These are phyloP conservation scores for Muscina levida DNA, from an alignment of 2,888 invertebrate genomes.

Conservation along the genomic window DNA sequence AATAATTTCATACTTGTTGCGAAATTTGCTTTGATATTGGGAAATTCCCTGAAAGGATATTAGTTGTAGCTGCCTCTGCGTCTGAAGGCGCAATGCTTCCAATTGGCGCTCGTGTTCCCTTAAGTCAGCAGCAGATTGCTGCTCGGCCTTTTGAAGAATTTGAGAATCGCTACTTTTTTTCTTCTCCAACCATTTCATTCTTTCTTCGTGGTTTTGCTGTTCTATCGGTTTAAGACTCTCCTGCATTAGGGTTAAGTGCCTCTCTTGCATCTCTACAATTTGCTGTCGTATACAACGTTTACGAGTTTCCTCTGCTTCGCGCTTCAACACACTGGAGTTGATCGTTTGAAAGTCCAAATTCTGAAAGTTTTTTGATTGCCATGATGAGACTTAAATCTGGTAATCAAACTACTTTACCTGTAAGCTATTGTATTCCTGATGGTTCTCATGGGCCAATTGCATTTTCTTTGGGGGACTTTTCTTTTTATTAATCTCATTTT, in stretches of 20 bases:
- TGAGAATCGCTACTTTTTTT: constrained; percentile 68
- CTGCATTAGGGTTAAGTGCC: constrained; percentile 58
- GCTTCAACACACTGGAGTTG: constrained; percentile 70
- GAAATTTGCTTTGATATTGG: constrained; percentile 82
- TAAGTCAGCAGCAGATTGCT: constrained; percentile 68
- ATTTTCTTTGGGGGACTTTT: constrained; percentile 11
- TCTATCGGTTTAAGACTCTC: constrained; percentile 58
- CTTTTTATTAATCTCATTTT: constrained; percentile 42
- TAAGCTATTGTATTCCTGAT: constrained; percentile 41
- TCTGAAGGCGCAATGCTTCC: constrained; percentile 69
- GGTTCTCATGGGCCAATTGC: background rate
- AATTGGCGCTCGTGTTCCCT: constrained; percentile 71
- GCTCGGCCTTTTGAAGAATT: constrained; percentile 72
- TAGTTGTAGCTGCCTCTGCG: constrained; percentile 71
- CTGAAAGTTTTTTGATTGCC: constrained; percentile 50
- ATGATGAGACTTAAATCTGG: background rate
- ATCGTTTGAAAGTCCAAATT: constrained; percentile 70
- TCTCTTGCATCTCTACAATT: constrained; percentile 76
- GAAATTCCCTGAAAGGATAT: constrained; percentile 81
- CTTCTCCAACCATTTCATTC: constrained; percentile 66
- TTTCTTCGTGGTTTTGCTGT: constrained; percentile 60
- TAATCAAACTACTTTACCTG: constrained; percentile 20
- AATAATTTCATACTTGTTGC: constrained; percentile 82
- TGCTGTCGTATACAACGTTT: constrained; percentile 70
- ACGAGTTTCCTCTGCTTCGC: constrained; percentile 71